These are phyloP conservation scores for Lepus europaeus DNA, from an alignment of 2,113 vertebrate species.

Conservation along the genomic window DNA sequence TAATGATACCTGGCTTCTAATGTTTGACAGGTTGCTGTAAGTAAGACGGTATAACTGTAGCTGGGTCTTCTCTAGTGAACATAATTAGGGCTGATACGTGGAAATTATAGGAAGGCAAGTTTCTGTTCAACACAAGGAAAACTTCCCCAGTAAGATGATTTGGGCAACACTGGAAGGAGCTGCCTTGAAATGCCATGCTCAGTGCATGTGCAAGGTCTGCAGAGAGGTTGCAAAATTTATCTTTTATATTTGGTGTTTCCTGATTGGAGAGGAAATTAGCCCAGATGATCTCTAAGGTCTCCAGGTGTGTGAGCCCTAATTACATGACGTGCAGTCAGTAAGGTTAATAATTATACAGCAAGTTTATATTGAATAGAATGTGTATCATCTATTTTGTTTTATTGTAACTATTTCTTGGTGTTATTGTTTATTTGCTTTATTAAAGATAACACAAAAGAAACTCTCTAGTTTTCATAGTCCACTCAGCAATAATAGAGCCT, in stretches of 20 bases:
- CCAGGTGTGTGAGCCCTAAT: background rate
- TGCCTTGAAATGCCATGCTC: background rate
- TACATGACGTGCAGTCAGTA: background rate
- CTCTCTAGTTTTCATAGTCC: background rate
- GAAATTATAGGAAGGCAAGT: background rate
- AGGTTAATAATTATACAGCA: background rate
- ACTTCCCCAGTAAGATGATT: background rate
- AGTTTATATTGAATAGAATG: background rate
- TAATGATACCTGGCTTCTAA: background rate
- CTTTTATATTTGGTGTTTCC: background rate
- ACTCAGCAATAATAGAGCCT: background rate
- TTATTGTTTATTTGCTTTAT: slow-evolving; percentile 29
- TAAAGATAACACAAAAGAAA: slow-evolving; percentile 17
- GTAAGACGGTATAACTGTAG: background rate
- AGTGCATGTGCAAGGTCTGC: background rate
- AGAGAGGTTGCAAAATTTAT: background rate
- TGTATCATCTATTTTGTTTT: background rate
- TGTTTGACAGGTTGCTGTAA: background rate
- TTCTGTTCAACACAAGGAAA: background rate
- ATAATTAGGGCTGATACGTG: background rate
- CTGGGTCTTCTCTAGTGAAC: background rate
- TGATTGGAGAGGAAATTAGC: background rate
- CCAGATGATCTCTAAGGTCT: background rate
- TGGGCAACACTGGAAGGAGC: background rate
- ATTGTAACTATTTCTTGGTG: slow-evolving; percentile 31